Evolutionary conservation across 92 coral and sea anemone genomes (phyloP).

Genomic region (Heliopora coerulea): DNA sequence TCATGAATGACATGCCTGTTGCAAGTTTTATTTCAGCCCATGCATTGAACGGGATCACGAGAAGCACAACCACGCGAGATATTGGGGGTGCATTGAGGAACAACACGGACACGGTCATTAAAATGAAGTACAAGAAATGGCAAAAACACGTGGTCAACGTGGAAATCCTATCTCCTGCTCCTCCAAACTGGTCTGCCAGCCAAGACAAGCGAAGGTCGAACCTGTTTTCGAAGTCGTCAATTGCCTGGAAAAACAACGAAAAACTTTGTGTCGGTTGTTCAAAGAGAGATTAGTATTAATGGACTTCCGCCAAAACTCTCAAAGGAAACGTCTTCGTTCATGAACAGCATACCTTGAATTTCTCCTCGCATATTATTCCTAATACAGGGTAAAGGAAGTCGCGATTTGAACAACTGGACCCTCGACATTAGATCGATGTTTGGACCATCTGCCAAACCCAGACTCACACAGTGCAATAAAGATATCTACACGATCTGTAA

Average conservation of each 20-base stretch:
- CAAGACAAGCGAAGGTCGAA: slow-evolving; percentile 78
- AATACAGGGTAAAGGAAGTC: too few species aligned
- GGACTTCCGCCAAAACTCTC: too few species aligned
- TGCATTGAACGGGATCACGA: slow-evolving; percentile 80
- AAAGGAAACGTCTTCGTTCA: too few species aligned
- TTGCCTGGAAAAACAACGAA: slow-evolving; percentile 74
- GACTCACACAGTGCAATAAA: too few species aligned
- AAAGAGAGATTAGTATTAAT: too few species aligned
- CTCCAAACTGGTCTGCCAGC: slow-evolving; percentile 88
- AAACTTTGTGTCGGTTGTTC: too few species aligned
- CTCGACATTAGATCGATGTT: too few species aligned
- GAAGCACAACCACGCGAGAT: slow-evolving; percentile 72
- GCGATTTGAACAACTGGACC: too few species aligned
- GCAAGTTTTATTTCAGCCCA: slow-evolving; percentile 80
- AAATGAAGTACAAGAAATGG: slow-evolving; percentile 79
- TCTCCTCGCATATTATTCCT: too few species aligned
- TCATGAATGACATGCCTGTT: slow-evolving; percentile 62
- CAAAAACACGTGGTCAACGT: slow-evolving; percentile 65
- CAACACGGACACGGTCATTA: slow-evolving; percentile 78
- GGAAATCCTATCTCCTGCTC: slow-evolving; percentile 82
- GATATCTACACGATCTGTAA: too few species aligned
- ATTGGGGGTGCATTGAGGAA: slow-evolving; percentile 89
- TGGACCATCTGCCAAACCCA: too few species aligned
- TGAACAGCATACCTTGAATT: too few species aligned
- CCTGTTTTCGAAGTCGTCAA: slow-evolving; percentile 69